Percentiles rank a stretch among this genome's conserved stretches.
phyloP scores from a whole-genome alignment of 35 echinoderm and acorn worm genomes.

The Amphiura filiformis region DNA sequence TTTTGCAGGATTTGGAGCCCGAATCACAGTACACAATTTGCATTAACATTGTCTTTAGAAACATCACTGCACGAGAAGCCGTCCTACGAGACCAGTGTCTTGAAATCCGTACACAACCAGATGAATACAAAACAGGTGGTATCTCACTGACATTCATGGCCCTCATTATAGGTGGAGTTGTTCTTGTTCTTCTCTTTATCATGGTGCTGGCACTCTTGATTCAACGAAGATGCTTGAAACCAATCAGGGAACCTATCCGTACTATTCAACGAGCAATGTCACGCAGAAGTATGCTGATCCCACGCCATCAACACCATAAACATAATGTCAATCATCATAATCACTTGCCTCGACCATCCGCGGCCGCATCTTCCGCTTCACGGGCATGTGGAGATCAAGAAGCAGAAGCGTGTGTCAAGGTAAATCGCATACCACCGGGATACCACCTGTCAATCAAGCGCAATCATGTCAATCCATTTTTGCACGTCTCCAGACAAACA shows the following conservation, averaged over 20 bases:
- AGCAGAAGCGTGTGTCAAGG: neutral
- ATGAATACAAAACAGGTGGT: neutral
- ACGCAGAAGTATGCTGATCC: neutral
- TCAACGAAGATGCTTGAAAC: conserved; percentile 42
- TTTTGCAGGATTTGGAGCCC: conserved; percentile 64
- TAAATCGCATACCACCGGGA: neutral
- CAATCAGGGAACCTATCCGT: conserved; percentile 18
- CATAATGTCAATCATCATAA: neutral
- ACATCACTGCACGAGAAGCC: conserved; percentile 47
- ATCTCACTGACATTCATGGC: conserved; percentile 39
- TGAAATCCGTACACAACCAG: conserved; percentile 55
- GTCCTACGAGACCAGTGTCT: conserved; percentile 86
- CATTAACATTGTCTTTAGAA: conserved; percentile 61
- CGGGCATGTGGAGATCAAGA: neutral
- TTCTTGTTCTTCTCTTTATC: conserved; percentile 47
- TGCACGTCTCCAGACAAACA: neutral
- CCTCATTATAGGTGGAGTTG: conserved; percentile 48
- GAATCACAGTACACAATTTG: conserved; percentile 87
- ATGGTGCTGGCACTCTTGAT: conserved; percentile 43
- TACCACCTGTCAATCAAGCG: neutral
- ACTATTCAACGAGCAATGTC: neutral
- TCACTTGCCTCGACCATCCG: neutral
- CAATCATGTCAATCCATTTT: neutral
- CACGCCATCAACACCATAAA: neutral
- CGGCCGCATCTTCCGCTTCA: neutral